Base-by-base conservation (phyloP, 2,113 vertebrate genomes). In the Anguilla japonica region DNA sequence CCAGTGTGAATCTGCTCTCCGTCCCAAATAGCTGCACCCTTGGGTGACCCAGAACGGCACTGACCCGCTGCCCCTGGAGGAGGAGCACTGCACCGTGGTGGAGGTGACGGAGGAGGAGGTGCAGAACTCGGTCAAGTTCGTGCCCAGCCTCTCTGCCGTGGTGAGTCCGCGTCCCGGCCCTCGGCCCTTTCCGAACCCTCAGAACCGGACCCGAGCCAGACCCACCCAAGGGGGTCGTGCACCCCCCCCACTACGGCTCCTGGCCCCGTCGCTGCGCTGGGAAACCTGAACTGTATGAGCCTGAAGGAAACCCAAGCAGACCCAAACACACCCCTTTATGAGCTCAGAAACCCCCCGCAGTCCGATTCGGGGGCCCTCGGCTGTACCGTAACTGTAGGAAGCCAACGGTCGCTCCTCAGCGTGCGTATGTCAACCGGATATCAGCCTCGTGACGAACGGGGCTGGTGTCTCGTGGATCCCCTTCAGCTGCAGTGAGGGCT, bases 61-160 rank as follows among this genome's bases (percentile, higher is more conserved):
- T 2, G 96, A 98, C 67, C 96, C 96, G 0, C 91, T 99, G 85
- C 98, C 98, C 0, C 93, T 98, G 40, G 98, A 99, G 93, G 98
- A 99, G 40, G 97, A 99, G 81, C 98, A 99, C 88, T 99, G 98
- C 90, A 96, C 96, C 0, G 88, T 94, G 90, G 98, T 99, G 91
- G 98, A 99, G 92, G 98, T 99, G 89, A 99, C 98, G 0, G 98
- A 99, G 91, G 98, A 99, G 91, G 98, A 99, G 91, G 97, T 99
- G 91, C 94, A 98, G 94, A 99, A 99, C 94, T 99, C 98, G 0
- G 96, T 99, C 88, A 99, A 97, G 93, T 98, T 96, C 0, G 96
- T 99, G 82, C 98, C 98, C 13, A 98, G 97, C 89, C 95, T 99
- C 90, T 98, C 98, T 88, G 96, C 98, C 0, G 98, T 99, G 97